Evolutionary conservation across 23 tunicate genomes (phyloP).

Genomic region (Phallusia fumigata): DNA sequence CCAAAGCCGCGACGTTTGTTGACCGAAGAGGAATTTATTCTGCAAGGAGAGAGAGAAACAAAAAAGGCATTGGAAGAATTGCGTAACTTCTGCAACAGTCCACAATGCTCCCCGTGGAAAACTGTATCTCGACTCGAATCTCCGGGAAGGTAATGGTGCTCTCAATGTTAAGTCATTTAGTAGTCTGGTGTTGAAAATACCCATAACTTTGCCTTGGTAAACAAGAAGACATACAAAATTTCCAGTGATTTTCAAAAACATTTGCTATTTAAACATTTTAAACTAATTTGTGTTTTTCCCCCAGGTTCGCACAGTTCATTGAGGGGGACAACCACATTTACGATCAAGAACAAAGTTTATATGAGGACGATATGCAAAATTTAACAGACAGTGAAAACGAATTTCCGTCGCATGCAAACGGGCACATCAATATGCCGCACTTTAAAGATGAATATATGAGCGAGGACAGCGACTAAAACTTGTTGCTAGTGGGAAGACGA

Average conservation of each 20-base stretch:
- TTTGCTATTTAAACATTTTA: background rate
- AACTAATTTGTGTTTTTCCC: no score
- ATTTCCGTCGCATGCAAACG: background rate
- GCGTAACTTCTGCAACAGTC: slow-evolving; percentile 69
- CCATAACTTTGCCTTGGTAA: no score
- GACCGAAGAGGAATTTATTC: slow-evolving; percentile 60
- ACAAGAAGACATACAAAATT: no score
- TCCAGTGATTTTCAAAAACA: no score
- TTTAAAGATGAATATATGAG: slow-evolving; percentile 12
- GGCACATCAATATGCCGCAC: background rate
- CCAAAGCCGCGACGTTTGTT: slow-evolving; percentile 41
- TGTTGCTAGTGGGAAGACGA: no score
- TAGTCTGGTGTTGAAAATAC: background rate
- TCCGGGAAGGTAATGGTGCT: slow-evolving; percentile 48
- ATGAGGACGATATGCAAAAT: slow-evolving; percentile 53
- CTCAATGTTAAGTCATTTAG: background rate
- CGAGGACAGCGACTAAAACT: slow-evolving; percentile 8
- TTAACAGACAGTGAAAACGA: slow-evolving; percentile 12
- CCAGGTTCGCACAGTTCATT: slow-evolving; percentile 65
- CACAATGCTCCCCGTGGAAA: slow-evolving; percentile 93
- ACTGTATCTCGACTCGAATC: slow-evolving; percentile 66
- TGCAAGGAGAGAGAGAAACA: slow-evolving; percentile 64
- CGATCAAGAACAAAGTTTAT: slow-evolving; percentile 42
- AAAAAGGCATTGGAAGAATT: slow-evolving; percentile 73
- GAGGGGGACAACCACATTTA: slow-evolving; percentile 61